A percentile compares a stretch with the other conserved stretches of the same genome.
Evolutionary conservation across 2,888 invertebrate genomes (phyloP).

Genomic region (Drosophila meridiana): DNA sequence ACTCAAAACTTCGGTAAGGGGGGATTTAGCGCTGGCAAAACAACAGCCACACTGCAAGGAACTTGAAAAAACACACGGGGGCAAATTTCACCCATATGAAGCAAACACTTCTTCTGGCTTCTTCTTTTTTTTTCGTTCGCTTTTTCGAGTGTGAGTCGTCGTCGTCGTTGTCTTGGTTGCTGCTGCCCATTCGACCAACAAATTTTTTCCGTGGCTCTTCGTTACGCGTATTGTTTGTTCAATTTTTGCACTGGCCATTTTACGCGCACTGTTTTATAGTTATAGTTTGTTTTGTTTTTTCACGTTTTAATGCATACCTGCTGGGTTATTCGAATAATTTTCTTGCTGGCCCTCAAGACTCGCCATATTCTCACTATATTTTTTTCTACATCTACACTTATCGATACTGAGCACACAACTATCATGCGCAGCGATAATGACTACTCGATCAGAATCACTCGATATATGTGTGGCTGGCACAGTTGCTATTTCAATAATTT

Average conservation of each 20-base stretch:
- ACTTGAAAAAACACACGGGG: constrained; percentile 66
- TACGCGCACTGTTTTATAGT: constrained; percentile 28
- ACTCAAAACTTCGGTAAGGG: constrained; percentile 76
- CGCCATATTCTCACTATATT: constrained; percentile 84
- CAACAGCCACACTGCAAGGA: constrained; percentile 40
- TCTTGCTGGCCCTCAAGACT: constrained; percentile 85
- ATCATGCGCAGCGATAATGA: constrained; percentile 37
- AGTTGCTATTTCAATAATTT: constrained; percentile 13
- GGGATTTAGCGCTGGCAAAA: constrained; percentile 35
- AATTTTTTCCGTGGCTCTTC: constrained; percentile 62
- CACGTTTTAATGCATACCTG: constrained; percentile 83
- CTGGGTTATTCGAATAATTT: constrained; percentile 84
- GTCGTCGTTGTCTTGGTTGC: constrained; percentile 50
- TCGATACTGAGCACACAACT: constrained; percentile 56
- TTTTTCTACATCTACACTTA: constrained; percentile 66
- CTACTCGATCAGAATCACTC: constrained; percentile 25
- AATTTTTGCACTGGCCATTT: constrained; percentile 48
- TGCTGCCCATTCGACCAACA: constrained; percentile 74
- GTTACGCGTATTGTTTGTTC: constrained; percentile 30
- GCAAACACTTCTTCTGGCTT: constrained; percentile 75
- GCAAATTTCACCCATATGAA: constrained; percentile 75
- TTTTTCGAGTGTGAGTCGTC: constrained; percentile 74
- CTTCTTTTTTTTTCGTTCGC: constrained; percentile 71
- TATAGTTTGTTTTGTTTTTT: constrained; percentile 38
- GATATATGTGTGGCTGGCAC: constrained; percentile 10